Evolutionary conservation across 2,888 invertebrate genomes (phyloP), one percentile per base, ranked within the genome.

Genomic region (Eurois occulta): DNA sequence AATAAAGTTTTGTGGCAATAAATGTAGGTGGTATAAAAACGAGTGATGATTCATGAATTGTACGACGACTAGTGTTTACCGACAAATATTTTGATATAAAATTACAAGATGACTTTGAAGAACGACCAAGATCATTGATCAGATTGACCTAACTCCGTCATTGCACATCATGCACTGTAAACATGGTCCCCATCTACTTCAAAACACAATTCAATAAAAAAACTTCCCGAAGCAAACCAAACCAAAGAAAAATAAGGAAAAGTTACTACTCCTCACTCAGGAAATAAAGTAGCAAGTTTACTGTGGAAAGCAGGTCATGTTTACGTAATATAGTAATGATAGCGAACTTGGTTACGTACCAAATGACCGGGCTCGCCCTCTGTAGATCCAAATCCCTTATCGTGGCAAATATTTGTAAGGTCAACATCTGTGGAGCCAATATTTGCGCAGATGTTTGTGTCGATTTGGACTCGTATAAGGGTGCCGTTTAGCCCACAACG

Each of bases 381-480:
- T 35, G 62, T 28, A 41, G 41, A 69, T 38, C 32, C 41, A 48
- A 84, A 60, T 75, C 80, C 80, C 75, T 70, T 48, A 73, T 62
- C 64, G 18, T 4, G 21, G 41, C 65, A 69, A 80, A 83, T 84
- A 75, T 83, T 84, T 72, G 80, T 69, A n/a, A 41, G 52, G 28
- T 67, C 67, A 77, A 83, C 73, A 73, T 77, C 24, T 67, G 83
- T 58, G 32, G 28, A 68, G 24, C 71, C 52, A 83, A 85, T 81
- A 80, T 80, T 85, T 68, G 85, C 46, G 41, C 75, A 48, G 60
- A 80, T 72, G 68, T 80, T 80, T 85, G 80, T 43, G 46, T 43
- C 38, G 48, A 60, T 79, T 65, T 70, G 28, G 46, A 62, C 41
- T 55, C n/a, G 65, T 46, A 48, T 58, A 48, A 35, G 32, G 55